These are phyloP conservation scores for Hofmannophila pseudospretella DNA, from an alignment of 2,888 invertebrate species.

Conservation along the genomic window DNA sequence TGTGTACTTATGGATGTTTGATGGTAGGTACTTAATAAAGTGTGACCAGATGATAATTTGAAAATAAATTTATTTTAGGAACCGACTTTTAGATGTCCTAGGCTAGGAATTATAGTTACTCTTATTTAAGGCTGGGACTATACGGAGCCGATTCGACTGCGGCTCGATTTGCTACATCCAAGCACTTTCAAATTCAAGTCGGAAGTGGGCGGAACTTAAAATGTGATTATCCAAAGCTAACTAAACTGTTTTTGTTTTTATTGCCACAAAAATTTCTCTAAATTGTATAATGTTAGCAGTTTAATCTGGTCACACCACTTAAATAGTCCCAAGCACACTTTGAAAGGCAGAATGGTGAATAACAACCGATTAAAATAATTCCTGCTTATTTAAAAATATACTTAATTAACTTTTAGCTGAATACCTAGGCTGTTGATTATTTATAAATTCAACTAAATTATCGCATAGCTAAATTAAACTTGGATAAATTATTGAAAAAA, in stretches of 20 bases:
- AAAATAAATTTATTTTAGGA: too few species aligned
- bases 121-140: too few species aligned
- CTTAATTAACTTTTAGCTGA: background rate
- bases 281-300: background rate
- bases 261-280: background rate
- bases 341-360: constrained; percentile 1
- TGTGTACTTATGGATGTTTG: constrained; percentile 2
- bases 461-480: background rate
- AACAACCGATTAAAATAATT: background rate
- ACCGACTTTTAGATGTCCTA: too few species aligned
- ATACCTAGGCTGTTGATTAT: constrained; percentile 4
- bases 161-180: too few species aligned
- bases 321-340: background rate
- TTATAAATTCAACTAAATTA: background rate
- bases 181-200: too few species aligned
- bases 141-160: too few species aligned
- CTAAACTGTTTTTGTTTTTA: constrained; percentile 6
- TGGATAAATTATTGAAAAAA: background rate
- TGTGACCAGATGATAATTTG: background rate
- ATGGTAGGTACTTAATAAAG: background rate
- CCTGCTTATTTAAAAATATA: background rate
- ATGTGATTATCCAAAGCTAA: too few species aligned
- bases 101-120: too few species aligned
- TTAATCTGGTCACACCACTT: background rate
- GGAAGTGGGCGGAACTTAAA: too few species aligned